Evolutionary conservation across 2,113 vertebrate genomes (phyloP), one percentile per base, ranked within the genome.

Genomic region (Vulpes ferrilata): DNA sequence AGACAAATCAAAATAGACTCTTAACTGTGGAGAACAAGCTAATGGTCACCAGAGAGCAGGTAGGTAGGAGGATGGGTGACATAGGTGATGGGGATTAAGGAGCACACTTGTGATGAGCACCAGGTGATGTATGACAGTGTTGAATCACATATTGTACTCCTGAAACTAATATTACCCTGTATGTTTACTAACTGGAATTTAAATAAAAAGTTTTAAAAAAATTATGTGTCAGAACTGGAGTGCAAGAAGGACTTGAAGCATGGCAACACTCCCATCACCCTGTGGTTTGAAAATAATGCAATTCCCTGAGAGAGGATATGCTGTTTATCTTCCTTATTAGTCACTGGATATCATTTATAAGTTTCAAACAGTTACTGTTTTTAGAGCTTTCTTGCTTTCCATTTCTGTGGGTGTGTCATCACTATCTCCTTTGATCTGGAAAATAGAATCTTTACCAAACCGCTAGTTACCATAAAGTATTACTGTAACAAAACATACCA

Each of bases 371-470:
- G 81, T 55, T 92, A 65, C 35, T 81, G 11, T 92, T 73, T 73
- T 51, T 80, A 65, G 48, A 35, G 9, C 32, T 51, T 69, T 88
- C 51, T 84, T 88, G 13, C 79, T 92, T 60, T 65, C 55, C 6
- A 22, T 53, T 94, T 84, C 83, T 57, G 27, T 91, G 43, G 57
- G 55, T 94, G 38, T 88, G 65, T 74, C 48, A 51, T 69, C 3
- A 6, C n/a, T 43, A 30, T 53, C 5, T 17, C 22, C 80, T 95
- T 82, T 88, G 76, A 59, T 92, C 43, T 76, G 48, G 55, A 12
- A 71, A 81, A 62, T 64, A 3, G 55, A 69, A 83, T 88, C 35
- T 91, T 96, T 71, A 91, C 81, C n/a, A 79, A 83, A 81, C 43
- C 55, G 48, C 22, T 48, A 74, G 15, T 85, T 74, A 65, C 55